Conservation (phyloP, 2,113 vertebrate genomes). For the Spilogale gracilis region DNA sequence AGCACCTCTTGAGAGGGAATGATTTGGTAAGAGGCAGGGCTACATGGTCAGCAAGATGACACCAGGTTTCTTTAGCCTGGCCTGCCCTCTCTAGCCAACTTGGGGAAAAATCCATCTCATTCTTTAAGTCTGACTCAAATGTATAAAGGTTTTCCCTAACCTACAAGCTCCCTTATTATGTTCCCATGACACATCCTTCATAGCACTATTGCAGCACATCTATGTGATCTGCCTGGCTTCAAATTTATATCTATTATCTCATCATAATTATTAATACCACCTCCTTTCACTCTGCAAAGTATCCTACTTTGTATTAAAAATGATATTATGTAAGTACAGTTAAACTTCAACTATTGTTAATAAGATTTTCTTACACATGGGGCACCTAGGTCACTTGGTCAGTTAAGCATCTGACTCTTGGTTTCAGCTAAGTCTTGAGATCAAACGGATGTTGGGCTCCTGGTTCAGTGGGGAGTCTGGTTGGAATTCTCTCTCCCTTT, state of each 20-base stretch:
- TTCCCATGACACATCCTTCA: background rate
- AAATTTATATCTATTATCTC: background rate
- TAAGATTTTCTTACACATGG: background rate
- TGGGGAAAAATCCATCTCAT: background rate
- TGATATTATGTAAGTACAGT: background rate
- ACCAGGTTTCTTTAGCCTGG: background rate
- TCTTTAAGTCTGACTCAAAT: constrained; percentile 18
- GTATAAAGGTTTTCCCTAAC: background rate
- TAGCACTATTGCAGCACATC: background rate
- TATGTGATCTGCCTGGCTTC: background rate
- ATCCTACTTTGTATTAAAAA: constrained; percentile 1
- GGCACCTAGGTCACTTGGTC: background rate
- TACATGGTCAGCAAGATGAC: background rate
- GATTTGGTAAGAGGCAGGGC: background rate
- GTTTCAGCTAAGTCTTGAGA: background rate
- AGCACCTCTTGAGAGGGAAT: background rate
- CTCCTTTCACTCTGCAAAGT: background rate
- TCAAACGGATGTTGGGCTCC: background rate
- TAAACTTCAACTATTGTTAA: background rate
- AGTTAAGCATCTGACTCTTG: background rate
- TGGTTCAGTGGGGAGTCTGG: background rate
- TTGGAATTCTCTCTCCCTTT: background rate
- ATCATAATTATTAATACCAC: background rate
- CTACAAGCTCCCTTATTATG: background rate
- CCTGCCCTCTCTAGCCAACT: background rate